Conservation (phyloP, 2,113 vertebrate species). For the Piprites chloris region DNA sequence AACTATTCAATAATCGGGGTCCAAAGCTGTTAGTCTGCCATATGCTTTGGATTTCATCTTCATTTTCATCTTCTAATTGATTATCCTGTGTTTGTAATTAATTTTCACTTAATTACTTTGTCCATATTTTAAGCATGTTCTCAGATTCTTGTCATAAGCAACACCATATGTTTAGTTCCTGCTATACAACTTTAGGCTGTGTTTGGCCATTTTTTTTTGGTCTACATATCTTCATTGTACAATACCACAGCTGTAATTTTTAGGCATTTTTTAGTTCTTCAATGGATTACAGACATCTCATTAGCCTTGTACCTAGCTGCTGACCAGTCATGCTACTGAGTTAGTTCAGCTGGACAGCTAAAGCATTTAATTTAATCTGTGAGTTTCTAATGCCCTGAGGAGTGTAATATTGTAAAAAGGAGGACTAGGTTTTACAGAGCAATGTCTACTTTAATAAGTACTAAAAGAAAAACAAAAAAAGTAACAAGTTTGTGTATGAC, state of each 20-base stretch:
- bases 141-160: slow-evolving; percentile 9
- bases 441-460: background rate
- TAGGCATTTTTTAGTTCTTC: background rate
- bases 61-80: background rate
- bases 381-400: background rate
- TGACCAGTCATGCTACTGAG: background rate
- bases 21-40: background rate
- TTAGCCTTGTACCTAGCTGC: background rate
- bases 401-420: background rate
- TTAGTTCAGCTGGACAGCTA: background rate
- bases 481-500: background rate
- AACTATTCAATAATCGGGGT: background rate
- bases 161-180: background rate
- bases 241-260: background rate
- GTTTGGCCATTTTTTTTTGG: background rate
- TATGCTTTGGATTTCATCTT: background rate
- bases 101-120: slow-evolving; percentile 29
- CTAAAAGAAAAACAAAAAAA: no score
- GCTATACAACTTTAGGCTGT: background rate
- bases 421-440: background rate
- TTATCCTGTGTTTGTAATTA: background rate
- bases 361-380: background rate
- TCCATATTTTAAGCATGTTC: background rate
- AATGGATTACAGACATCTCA: background rate
- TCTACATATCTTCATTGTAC: background rate